Percentiles rank a stretch among this genome's conserved stretches.
These are phyloP conservation scores for Cynopterus brachyotis DNA, from an alignment of 2,113 vertebrate species.

Conservation along the genomic window DNA sequence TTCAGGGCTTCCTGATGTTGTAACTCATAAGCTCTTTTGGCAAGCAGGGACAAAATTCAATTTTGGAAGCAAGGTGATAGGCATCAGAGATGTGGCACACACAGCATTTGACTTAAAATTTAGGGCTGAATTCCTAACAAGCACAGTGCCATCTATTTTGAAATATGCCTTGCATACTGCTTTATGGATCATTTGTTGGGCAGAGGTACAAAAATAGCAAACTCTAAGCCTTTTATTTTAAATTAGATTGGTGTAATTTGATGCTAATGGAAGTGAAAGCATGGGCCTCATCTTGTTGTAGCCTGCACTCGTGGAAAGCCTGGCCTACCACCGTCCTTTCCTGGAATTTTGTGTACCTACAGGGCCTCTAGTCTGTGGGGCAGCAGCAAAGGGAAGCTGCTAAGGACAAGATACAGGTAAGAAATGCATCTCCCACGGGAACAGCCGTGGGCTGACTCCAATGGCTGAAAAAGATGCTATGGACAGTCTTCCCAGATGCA, in stretches of 20 bases:
- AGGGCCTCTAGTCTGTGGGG: background rate
- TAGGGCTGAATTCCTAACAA: background rate
- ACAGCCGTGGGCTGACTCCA: background rate
- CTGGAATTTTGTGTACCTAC: background rate
- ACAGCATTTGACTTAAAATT: background rate
- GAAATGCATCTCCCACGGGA: background rate
- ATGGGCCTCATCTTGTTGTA: background rate
- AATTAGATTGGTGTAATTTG: constrained; percentile 39
- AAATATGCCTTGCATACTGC: background rate
- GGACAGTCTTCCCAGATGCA: background rate
- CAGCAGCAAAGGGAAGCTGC: background rate
- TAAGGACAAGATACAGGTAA: background rate
- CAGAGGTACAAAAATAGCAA: background rate
- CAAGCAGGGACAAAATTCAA: background rate
- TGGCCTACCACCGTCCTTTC: background rate
- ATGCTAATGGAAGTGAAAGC: background rate
- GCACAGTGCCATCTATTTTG: background rate
- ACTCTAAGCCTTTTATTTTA: background rate
- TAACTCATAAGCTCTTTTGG: background rate
- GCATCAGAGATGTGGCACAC: background rate
- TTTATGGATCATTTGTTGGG: background rate
- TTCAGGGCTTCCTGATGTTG: background rate
- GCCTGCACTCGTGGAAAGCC: background rate
- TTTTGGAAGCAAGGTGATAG: background rate
- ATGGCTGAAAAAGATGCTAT: background rate